phyloP scores from a whole-genome alignment of 2,888 invertebrate genomes.

The Thelaira solivaga region DNA sequence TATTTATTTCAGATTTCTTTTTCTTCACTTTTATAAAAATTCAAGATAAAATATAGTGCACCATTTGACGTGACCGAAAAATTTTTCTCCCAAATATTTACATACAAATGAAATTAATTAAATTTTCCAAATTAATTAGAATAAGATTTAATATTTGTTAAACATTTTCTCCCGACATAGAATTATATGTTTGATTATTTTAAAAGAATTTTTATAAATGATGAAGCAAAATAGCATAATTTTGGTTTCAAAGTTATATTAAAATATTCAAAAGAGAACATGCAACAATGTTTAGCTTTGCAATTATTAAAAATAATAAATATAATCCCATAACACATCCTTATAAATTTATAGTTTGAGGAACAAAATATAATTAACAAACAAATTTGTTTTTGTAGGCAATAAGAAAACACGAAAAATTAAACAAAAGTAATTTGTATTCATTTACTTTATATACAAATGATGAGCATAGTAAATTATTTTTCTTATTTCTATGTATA shows the following conservation, averaged over 20 bases:
- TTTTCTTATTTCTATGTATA: no score
- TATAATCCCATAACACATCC: not conserved
- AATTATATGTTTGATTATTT: not conserved
- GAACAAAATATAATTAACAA: constrained; percentile 31
- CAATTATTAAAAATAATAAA: constrained; percentile 18
- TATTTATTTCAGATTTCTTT: no score
- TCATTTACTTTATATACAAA: constrained; percentile 23
- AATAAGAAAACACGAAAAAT: constrained; percentile 15
- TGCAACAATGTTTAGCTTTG: constrained; percentile 23
- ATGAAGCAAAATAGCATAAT: constrained; percentile 9
- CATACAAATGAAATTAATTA: constrained; percentile 26
- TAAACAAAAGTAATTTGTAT: constrained; percentile 1
- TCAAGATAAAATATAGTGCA: constrained; percentile 19
- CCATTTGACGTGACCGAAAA: no score
- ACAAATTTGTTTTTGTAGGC: constrained; percentile 20
- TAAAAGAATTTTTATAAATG: constrained; percentile 7
- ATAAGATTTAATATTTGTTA: constrained; percentile 57
- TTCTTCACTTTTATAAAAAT: constrained; percentile 1
- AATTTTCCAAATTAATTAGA: constrained; percentile 27
- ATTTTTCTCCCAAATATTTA: no score
- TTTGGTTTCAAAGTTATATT: constrained; percentile 30
- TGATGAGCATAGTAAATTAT: no score
- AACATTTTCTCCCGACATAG: constrained; percentile 17
- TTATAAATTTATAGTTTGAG: constrained; percentile 17
- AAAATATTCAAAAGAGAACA: constrained; percentile 39